Evolutionary conservation across 1,140 invertebrate species (phyloP), one percentile per base, ranked within the genome.

Genomic region (Phymorhynchus buccinoides): DNA sequence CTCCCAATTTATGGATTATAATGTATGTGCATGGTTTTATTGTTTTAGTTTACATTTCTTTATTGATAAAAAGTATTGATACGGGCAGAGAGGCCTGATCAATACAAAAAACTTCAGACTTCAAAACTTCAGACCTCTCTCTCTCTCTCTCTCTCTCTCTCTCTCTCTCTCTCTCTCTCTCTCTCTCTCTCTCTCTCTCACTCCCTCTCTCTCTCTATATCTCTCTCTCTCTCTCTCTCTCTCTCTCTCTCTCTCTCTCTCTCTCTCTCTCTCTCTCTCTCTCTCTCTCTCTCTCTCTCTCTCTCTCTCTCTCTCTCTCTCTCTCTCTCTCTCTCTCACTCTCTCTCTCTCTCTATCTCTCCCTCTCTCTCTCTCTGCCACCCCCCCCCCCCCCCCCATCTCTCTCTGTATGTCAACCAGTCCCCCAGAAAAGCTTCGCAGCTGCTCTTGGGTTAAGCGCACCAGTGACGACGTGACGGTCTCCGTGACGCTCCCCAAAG

Each of bases 281-380:
- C 62, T 27, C 4, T 30, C 16, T 66, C 62, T 27, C 7, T 66
- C n/a, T 66, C n/a, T 30, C 3, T 66, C 62, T 66, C n/a, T 30
- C n/a, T 66, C 62, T 66, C n/a, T 27, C n/a, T 66, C 62, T 66
- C n/a, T 30, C n/a, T 66, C 62, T 66, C n/a, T 30, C n/a, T 66
- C 62, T 66, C n/a, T 30, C n/a, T 66, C 62, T 66, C n/a, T 30
- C n/a, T 66, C 62, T 66, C n/a, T 30, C n/a, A 14, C 62, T 66
- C n/a, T 30, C n/a, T 66, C 62, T 66, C n/a, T 30, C n/a, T 66
- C 7, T 66, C 3, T 30, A 14, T 27, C 62, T 66, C 3, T 30
- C 4, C 4, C 22, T 27, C 4, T 30, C n/a, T 12, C 7, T 66
- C n/a, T 30, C 4, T 66, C 7, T 66, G 16, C 62, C 16, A 4